phyloP scores from a whole-genome alignment of 2,797 vertebrate species.

The Chelmon rostratus region DNA sequence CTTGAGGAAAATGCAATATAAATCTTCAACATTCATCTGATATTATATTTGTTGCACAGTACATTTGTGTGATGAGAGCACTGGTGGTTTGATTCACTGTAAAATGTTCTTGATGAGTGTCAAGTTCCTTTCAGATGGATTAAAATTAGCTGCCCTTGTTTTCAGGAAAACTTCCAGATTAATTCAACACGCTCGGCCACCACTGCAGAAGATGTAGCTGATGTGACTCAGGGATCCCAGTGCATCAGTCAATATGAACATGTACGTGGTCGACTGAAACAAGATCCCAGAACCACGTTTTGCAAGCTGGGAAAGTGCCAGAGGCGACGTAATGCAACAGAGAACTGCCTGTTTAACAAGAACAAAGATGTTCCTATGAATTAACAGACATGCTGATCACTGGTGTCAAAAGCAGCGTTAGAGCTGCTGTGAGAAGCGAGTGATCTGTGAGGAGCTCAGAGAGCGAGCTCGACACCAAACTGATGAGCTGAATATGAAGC shows the following conservation, averaged over 20 bases:
- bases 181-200: background rate
- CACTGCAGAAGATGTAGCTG: background rate
- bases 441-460: too few relatives aligned
- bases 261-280: background rate
- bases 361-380: background rate
- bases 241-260: background rate
- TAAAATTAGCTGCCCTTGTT: background rate
- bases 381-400: too few relatives aligned
- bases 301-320: background rate
- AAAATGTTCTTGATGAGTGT: too few relatives aligned
- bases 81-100: too few relatives aligned
- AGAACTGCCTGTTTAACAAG: background rate
- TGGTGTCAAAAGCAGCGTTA: too few relatives aligned
- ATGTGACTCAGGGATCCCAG: background rate
- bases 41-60: background rate
- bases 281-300: background rate
- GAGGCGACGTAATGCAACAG: too few relatives aligned
- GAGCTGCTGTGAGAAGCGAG: too few relatives aligned
- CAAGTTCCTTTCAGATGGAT: background rate
- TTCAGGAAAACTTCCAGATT: conserved; percentile 25
- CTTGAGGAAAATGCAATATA: too few relatives aligned
- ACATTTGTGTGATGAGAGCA: background rate
- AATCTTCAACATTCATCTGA: background rate
- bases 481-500: background rate
- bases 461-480: background rate